Conservation (phyloP, 53 echinoderm and acorn worm species). For the Paracentrotus lividus region DNA sequence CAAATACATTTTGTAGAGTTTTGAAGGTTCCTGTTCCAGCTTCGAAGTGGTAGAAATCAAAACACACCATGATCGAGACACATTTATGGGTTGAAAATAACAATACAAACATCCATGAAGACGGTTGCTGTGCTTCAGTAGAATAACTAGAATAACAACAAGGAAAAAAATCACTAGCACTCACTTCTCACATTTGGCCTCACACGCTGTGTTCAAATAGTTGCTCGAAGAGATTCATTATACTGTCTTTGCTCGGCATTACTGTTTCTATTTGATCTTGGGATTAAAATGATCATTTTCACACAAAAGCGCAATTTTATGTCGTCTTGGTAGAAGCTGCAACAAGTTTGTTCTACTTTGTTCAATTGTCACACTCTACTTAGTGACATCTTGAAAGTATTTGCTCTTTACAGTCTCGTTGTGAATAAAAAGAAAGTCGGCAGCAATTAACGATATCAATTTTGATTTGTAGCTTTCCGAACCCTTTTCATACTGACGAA, state of each 20-base stretch:
- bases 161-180: neutral
- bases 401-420: neutral
- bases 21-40: too few species aligned
- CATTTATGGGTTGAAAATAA: neutral
- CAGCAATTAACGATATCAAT: neutral
- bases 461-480: neutral
- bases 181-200: neutral
- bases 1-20: too few species aligned
- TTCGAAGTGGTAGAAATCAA: neutral
- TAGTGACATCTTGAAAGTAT: constrained; percentile 13
- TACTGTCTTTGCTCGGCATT: neutral
- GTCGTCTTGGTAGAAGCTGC: neutral
- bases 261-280: constrained; percentile 25
- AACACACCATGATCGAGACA: neutral
- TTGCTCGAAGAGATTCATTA: neutral
- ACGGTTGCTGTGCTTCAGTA: neutral
- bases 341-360: constrained; percentile 10
- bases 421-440: neutral
- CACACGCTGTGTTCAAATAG: neutral
- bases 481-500: too few species aligned
- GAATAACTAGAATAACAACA: neutral
- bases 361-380: neutral
- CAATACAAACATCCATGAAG: neutral
- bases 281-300: constrained; percentile 29
- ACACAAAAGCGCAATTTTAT: constrained; percentile 1